These are phyloP conservation scores for Cyclura pinguis DNA, from an alignment of 2,797 vertebrate species.

Conservation along the genomic window DNA sequence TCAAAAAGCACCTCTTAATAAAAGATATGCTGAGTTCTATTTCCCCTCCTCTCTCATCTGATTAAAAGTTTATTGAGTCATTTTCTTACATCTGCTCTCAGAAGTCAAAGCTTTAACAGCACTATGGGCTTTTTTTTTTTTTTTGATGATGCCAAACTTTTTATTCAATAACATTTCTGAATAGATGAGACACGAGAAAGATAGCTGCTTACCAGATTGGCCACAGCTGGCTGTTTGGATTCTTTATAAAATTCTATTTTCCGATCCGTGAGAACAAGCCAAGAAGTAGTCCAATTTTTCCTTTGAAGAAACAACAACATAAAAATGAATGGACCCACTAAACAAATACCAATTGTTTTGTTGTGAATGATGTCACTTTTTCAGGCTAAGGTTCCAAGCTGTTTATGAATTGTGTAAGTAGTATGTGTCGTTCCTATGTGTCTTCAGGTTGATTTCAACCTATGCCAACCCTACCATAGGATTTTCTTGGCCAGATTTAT, in stretches of 20 bases:
- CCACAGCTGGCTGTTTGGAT: conserved; percentile 84
- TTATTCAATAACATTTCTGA: conserved; percentile 49
- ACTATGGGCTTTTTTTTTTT: conserved; percentile 41
- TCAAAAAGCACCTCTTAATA: conserved; percentile 82
- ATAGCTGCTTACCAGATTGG: conserved; percentile 82
- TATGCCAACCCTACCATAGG: no score
- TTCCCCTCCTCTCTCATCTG: conserved; percentile 70
- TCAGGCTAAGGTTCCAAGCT: fast-evolving
- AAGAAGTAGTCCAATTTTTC: conserved; percentile 92
- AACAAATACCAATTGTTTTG: not conserved
- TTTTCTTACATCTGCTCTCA: conserved; percentile 72
- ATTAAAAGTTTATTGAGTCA: conserved; percentile 81
- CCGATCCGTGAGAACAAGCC: conserved; percentile 86
- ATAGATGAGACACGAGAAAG: conserved; percentile 21
- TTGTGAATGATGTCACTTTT: not conserved
- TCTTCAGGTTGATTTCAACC: no score
- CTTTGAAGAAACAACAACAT: conserved; percentile 68
- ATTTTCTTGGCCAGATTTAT: no score
- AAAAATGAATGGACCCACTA: conserved; percentile 17
- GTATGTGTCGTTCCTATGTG: no score
- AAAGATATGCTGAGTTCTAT: conserved; percentile 77
- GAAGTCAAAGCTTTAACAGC: conserved; percentile 56
- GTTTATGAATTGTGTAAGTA: no score
- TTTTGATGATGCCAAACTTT: conserved; percentile 58
- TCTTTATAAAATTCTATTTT: conserved; percentile 93